Evolutionary conservation across 2,113 vertebrate species (phyloP).

Genomic region (Nyctibius bracteatus): DNA sequence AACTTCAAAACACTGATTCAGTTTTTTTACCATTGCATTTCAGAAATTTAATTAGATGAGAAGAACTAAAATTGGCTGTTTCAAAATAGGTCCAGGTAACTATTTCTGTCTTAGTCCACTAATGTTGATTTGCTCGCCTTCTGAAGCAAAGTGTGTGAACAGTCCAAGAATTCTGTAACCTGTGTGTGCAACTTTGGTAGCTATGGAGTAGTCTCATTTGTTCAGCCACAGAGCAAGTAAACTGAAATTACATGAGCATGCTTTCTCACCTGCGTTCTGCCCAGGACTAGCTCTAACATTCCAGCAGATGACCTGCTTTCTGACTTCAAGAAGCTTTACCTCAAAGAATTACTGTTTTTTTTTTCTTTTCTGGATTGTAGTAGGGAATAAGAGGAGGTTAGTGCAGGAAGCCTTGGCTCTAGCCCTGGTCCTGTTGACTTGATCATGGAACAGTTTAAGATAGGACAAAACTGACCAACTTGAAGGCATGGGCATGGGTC

Average conservation of each 20-base stretch:
- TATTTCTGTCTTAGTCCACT: not conserved
- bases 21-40: not conserved
- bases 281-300: conserved; percentile 16
- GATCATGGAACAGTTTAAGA: not conserved
- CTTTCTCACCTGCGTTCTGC: not conserved
- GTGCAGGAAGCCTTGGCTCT: not conserved
- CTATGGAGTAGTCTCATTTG: not conserved
- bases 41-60: not conserved
- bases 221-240: not conserved
- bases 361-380: not conserved
- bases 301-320: conserved; percentile 2
- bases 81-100: not conserved
- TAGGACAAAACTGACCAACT: not conserved
- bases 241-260: not conserved
- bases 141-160: not conserved
- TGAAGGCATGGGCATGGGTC: not conserved
- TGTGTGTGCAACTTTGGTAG: not conserved
- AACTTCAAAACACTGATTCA: not conserved
- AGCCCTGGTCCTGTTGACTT: not conserved
- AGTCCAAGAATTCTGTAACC: not conserved
- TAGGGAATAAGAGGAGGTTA: not conserved
- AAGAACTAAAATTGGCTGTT: not conserved
- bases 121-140: not conserved
- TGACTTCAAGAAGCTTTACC: not conserved
- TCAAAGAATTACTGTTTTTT: not conserved